Evolutionary conservation across 2,888 invertebrate genomes (phyloP).

Genomic region (Aphrophora alni): DNA sequence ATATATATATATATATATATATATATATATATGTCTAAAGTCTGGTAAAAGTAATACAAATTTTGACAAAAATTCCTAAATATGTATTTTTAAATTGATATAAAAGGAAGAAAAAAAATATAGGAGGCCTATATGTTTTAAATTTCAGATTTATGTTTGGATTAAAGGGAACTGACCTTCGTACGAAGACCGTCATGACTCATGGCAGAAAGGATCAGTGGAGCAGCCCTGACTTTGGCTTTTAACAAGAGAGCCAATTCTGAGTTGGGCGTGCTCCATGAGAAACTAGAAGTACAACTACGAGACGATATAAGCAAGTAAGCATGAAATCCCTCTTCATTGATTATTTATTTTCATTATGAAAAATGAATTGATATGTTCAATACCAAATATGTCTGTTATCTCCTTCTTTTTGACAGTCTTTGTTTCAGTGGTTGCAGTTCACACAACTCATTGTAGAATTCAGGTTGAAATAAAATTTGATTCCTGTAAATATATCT

Average conservation of each 20-base stretch:
- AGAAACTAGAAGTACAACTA: conserved; percentile 48
- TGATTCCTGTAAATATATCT: no score
- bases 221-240: conserved; percentile 45
- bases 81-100: no score
- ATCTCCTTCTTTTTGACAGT: background rate
- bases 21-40: no score
- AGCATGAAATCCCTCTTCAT: conserved; percentile 14
- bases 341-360: conserved; percentile 10
- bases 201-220: conserved; percentile 52
- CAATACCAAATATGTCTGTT: background rate
- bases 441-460: background rate
- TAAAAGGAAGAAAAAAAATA: no score
- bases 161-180: background rate
- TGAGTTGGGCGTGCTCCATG: conserved; percentile 49
- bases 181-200: conserved; percentile 49
- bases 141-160: background rate
- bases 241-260: conserved; percentile 49
- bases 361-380: background rate
- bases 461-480: no score
- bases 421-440: conserved; percentile 26
- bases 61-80: no score
- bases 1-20: no score
- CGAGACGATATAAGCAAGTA: conserved; percentile 51
- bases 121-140: no score
- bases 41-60: no score